A percentile compares a stretch with the other conserved stretches of the same genome.
phyloP scores from a whole-genome alignment of 2,113 vertebrate species.

The Protobothrops mucrosquamatus region DNA sequence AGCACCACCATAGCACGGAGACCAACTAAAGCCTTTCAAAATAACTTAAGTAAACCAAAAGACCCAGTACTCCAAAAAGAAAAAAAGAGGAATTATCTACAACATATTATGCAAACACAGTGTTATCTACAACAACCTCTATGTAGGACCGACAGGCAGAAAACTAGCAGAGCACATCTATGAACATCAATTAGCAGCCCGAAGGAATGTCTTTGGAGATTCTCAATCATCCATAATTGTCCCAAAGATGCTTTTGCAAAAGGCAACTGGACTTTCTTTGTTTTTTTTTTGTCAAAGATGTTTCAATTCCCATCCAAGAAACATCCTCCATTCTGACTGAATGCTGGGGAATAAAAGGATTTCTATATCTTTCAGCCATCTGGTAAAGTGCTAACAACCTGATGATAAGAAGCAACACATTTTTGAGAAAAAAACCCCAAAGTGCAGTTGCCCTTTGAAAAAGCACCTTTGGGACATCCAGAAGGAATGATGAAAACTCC shows the following conservation, averaged over 20 bases:
- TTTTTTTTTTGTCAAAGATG: no score
- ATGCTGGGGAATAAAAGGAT: no score
- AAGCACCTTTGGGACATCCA: not conserved
- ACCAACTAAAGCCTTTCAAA: not conserved
- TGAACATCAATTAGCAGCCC: not conserved
- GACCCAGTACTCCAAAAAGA: not conserved
- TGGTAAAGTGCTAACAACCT: no score
- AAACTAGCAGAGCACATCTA: not conserved
- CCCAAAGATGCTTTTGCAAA: no score
- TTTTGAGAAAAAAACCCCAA: not conserved
- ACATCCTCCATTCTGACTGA: no score
- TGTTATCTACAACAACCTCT: not conserved
- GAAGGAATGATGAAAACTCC: not conserved
- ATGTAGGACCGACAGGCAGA: not conserved
- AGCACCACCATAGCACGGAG: not conserved
- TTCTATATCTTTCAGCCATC: no score
- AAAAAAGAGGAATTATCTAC: not conserved
- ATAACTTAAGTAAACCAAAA: not conserved
- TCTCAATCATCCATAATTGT: no score
- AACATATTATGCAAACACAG: not conserved
- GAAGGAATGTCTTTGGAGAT: not conserved
- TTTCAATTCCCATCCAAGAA: no score
- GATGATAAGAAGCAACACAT: not conserved
- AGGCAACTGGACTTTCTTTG: no score
- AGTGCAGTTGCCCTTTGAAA: not conserved